A percentile compares a stretch with the other conserved stretches of the same genome.
Conservation (phyloP, 2,797 vertebrate species). For the Platalea minor region DNA sequence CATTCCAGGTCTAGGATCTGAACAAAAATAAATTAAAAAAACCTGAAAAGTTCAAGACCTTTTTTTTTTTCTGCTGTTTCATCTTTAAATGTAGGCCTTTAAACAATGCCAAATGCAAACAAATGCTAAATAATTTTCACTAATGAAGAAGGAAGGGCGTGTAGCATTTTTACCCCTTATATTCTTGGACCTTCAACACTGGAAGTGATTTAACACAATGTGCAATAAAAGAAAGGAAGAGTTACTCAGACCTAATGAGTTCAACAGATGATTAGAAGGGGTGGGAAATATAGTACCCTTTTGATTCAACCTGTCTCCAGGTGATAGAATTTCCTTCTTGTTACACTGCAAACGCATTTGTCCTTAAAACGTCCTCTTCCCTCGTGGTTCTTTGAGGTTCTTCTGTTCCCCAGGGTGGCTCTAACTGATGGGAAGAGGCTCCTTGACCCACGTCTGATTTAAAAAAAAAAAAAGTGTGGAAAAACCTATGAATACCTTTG, state of each 20-base stretch:
- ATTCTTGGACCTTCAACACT: slow-evolving; percentile 18
- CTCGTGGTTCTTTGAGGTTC: background rate
- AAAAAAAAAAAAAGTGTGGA: background rate
- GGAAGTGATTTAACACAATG: slow-evolving; percentile 53
- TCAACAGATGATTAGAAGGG: slow-evolving; percentile 32
- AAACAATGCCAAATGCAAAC: slow-evolving; percentile 42
- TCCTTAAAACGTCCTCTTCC: background rate
- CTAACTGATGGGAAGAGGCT: background rate
- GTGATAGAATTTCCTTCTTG: slow-evolving; percentile 39
- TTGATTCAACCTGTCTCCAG: slow-evolving; percentile 38
- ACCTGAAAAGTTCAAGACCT: background rate
- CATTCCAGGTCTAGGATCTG: slow-evolving; percentile 47
- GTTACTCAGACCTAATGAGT: slow-evolving; percentile 56
- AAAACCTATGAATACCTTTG: background rate
- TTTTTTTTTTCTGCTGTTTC: background rate
- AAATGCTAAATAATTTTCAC: slow-evolving; percentile 35
- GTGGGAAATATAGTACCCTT: slow-evolving; percentile 44
- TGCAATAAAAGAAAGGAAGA: slow-evolving; percentile 67
- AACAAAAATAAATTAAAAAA: slow-evolving; percentile 56
- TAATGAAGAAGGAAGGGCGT: slow-evolving; percentile 32
- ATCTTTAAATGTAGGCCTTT: slow-evolving; percentile 14
- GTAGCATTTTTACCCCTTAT: slow-evolving; percentile 33
- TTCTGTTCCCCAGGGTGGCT: background rate
- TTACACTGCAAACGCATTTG: background rate
- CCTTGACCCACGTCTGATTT: background rate